Evolutionary conservation across 1,140 invertebrate genomes (phyloP).

Genomic region (Drepana arcuata): DNA sequence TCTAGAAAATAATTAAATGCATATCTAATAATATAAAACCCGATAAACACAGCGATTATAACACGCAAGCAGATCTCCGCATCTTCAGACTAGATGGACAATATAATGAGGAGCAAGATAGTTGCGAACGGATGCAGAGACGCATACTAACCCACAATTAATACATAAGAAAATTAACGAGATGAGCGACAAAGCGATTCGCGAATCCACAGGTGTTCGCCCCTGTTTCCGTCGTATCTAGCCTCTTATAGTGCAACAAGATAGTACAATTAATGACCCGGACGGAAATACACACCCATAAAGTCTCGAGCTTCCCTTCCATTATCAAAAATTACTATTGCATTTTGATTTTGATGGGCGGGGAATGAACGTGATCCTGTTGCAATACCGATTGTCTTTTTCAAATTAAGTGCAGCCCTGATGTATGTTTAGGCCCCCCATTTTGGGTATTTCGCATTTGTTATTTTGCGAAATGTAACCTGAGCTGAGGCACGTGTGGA

Average conservation of each 20-base stretch:
- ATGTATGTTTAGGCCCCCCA: slow-evolving; percentile 33
- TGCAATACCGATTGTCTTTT: slow-evolving; percentile 48
- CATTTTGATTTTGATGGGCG: slow-evolving; percentile 55
- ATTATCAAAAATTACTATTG: slow-evolving; percentile 66
- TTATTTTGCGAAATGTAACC: slow-evolving; percentile 47
- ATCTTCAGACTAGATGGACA: slow-evolving; percentile 12
- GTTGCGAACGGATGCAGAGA: slow-evolving; percentile 41
- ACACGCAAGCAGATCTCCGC: too few species aligned
- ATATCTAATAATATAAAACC: too few species aligned
- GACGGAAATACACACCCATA: slow-evolving; percentile 64
- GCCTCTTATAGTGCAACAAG: slow-evolving; percentile 33
- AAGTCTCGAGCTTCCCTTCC: slow-evolving; percentile 46
- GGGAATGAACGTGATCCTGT: slow-evolving; percentile 38
- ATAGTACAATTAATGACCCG: slow-evolving; percentile 48
- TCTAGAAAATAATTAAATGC: too few species aligned
- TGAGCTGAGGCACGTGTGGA: slow-evolving; percentile 53
- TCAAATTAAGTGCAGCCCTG: slow-evolving; percentile 48
- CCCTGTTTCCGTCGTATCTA: slow-evolving; percentile 43
- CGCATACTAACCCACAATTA: slow-evolving; percentile 46
- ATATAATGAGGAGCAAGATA: slow-evolving; percentile 29
- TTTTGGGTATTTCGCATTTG: slow-evolving; percentile 32
- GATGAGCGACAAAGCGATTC: slow-evolving; percentile 37
- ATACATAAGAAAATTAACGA: slow-evolving; percentile 39
- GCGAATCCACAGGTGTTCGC: slow-evolving; percentile 51
- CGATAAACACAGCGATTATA: too few species aligned